Evolutionary conservation across 2,888 invertebrate species (phyloP).

Genomic region (Pseudococcus jackbeardsleyi): DNA sequence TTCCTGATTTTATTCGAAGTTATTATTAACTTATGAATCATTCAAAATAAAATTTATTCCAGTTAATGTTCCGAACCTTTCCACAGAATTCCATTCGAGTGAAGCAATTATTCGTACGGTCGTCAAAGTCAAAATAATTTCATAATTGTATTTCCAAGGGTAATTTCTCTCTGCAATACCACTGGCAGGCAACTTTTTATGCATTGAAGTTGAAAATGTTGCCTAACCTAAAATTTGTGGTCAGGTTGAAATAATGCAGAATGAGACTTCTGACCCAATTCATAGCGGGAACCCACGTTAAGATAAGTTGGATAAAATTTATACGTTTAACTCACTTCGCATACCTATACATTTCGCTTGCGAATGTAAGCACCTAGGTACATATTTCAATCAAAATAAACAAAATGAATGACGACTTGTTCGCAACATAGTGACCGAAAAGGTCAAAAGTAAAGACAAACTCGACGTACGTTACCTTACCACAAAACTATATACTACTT

Average conservation of each 20-base stretch:
- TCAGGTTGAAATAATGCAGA: not conserved
- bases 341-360: not conserved
- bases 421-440: not conserved
- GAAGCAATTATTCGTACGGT: not conserved
- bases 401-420: not conserved
- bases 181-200: not conserved
- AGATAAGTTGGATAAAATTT: not conserved
- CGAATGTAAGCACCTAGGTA: not conserved
- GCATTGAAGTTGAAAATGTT: not conserved
- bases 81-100: not conserved
- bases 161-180: not conserved
- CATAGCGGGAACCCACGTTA: not conserved
- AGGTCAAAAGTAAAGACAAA: not conserved
- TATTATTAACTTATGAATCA: no score
- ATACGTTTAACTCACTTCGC: not conserved
- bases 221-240: not conserved
- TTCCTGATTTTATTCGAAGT: no score
- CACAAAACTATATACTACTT: not conserved
- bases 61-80: no score
- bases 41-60: no score
- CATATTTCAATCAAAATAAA: slow-evolving; percentile 7
- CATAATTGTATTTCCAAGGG: not conserved
- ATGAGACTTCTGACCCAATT: not conserved
- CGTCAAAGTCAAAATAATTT: not conserved
- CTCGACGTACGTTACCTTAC: not conserved